Evolutionary conservation across 2,797 vertebrate genomes (phyloP).

Genomic region (Leucoraja ocellata): DNA sequence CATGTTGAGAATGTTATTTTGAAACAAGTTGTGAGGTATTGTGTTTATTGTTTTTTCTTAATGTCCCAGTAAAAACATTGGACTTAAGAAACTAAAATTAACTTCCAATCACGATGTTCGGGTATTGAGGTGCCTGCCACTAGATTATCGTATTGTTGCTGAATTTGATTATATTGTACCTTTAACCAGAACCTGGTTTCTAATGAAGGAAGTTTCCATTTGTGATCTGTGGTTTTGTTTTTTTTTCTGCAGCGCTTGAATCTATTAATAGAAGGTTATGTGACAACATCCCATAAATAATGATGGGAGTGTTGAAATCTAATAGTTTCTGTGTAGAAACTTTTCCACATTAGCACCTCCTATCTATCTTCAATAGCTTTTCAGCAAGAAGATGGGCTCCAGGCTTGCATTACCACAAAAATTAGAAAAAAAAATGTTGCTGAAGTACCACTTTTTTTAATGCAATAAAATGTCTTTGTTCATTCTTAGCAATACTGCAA

Average conservation of each 20-base stretch:
- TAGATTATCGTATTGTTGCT: background rate
- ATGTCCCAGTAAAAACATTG: background rate
- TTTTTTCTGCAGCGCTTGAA: constrained; percentile 1
- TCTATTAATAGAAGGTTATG: background rate
- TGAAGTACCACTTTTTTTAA: background rate
- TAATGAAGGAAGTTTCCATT: constrained; percentile 29
- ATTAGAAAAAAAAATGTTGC: no score
- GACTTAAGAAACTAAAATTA: background rate
- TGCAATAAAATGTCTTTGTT: background rate
- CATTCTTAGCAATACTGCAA: background rate
- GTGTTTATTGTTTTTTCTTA: background rate
- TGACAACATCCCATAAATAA: background rate
- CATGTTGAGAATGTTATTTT: constrained; percentile 13
- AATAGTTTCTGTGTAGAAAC: background rate
- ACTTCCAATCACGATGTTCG: background rate
- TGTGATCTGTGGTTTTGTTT: background rate
- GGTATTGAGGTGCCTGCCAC: background rate
- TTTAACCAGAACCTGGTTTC: background rate
- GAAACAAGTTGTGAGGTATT: background rate
- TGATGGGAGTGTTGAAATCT: background rate
- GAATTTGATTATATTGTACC: background rate
- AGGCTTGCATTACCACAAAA: background rate
- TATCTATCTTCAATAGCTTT: background rate
- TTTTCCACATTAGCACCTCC: background rate
- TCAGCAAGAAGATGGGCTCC: background rate